These are phyloP conservation scores for Diarsia rubi DNA, from an alignment of 2,888 invertebrate genomes.

Conservation along the genomic window DNA sequence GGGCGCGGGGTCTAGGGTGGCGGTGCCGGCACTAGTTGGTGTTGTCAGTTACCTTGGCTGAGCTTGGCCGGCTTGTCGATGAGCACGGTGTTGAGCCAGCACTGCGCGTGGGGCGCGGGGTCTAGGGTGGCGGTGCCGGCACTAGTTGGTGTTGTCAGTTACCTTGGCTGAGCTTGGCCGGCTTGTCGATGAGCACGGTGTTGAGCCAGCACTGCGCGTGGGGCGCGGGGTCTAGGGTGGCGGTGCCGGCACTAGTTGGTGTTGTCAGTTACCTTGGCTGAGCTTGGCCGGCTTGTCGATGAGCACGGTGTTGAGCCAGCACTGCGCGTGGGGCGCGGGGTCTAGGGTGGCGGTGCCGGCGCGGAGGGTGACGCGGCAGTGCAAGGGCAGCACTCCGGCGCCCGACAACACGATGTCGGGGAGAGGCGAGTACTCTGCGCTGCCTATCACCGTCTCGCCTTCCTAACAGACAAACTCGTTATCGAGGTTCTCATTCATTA, in stretches of 20 bases:
- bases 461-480: conserved; percentile 88
- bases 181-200: conserved; percentile 93
- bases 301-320: conserved; percentile 95
- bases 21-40: conserved; percentile 92
- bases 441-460: conserved; percentile 96
- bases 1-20: conserved; percentile 80
- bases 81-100: conserved; percentile 95
- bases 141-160: conserved; percentile 76
- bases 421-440: conserved; percentile 92
- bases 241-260: conserved; percentile 75
- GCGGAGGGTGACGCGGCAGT: conserved; percentile 94
- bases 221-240: conserved; percentile 93
- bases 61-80: conserved; percentile 95
- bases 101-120: conserved; percentile 91
- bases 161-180: conserved; percentile 95
- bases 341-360: conserved; percentile 94
- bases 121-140: conserved; percentile 92
- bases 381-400: conserved; percentile 94
- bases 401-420: conserved; percentile 96
- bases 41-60: conserved; percentile 91
- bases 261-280: conserved; percentile 91
- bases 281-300: conserved; percentile 95
- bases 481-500: background rate
- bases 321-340: conserved; percentile 94
- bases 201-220: conserved; percentile 92